Evolutionary conservation across 2,113 vertebrate species (phyloP), one percentile per base, ranked within the genome.

Genomic region (Poecile atricapillus): DNA sequence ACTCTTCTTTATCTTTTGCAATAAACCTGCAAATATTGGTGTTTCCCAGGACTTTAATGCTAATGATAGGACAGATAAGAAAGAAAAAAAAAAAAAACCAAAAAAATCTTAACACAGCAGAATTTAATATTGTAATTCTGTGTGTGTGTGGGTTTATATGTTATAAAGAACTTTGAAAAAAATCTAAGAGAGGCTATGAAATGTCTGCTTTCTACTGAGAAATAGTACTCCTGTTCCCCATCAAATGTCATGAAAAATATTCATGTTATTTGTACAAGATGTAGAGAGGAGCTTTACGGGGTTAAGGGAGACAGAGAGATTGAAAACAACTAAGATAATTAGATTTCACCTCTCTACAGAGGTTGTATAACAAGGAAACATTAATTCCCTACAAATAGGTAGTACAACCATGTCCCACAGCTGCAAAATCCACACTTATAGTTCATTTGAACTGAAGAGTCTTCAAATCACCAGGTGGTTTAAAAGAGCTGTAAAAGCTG

Each of bases 231-330:
- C 11, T 37, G 5, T 30, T 65, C 16, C n/a, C 27, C 35, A 28
- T 39, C 37, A 60, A 46, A 73, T 4, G 3, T 28, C 56, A 41
- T 6, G 12, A n/a, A 50, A 87, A 3, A 24, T 67, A 44, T 49
- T 75, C 13, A n/a, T 1, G 0, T 58, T 24, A 9, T 62, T 87
- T 76, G 8, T 43, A 17, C 10, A 37, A 64, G 4, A 4, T 31
- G 15, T 33, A 62, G 52, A 3, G 9, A 30, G 10, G 20, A 67
- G 7, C 3, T 87, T 80, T 27, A 13, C 23, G 28, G 9, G 30
- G 13, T 28, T 52, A 62, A 47, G 41, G 13, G 15, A 52, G 30
- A 56, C 2, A 55, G 22, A 41, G 14, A 0, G 0, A 35, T 7
- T 43, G 18, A 44, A 56, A 58, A 13, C 5, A 67, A 16, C 7